A percentile compares a stretch with the other conserved stretches of the same genome.
Conservation (phyloP, 2,888 invertebrate species). For the Himalopsyche anomala region DNA sequence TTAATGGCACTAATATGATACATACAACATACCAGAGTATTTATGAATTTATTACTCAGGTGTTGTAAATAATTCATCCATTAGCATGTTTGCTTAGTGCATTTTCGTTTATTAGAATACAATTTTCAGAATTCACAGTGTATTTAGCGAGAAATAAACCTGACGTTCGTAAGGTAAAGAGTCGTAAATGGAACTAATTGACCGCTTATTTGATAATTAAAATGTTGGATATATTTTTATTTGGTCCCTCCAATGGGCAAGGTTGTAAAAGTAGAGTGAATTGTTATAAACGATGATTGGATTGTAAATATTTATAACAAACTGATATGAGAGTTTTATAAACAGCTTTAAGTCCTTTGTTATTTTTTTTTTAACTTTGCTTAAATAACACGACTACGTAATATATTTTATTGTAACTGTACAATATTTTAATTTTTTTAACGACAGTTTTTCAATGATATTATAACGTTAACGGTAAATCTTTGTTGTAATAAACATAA, state of each 20-base stretch:
- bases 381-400: not conserved
- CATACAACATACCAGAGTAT: not conserved
- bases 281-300: constrained; percentile 62
- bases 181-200: constrained; percentile 56
- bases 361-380: too few species aligned
- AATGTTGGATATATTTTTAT: constrained; percentile 61
- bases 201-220: constrained; percentile 62
- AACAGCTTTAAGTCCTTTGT: not conserved
- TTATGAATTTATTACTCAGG: not conserved
- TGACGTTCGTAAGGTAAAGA: not conserved
- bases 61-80: constrained; percentile 12
- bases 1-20: not conserved
- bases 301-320: constrained; percentile 63
- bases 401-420: too few species aligned
- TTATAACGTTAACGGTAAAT: too few species aligned
- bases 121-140: constrained; percentile 4
- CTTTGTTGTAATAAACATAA: too few species aligned
- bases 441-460: too few species aligned
- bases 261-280: constrained; percentile 64
- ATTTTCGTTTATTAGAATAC: not conserved
- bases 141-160: constrained; percentile 10
- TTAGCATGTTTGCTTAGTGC: not conserved
- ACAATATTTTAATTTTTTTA: too few species aligned
- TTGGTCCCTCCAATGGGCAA: constrained; percentile 36
- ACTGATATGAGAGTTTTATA: constrained; percentile 46